Evolutionary conservation across 2,113 vertebrate genomes (phyloP).

Genomic region (Chionomys nivalis): DNA sequence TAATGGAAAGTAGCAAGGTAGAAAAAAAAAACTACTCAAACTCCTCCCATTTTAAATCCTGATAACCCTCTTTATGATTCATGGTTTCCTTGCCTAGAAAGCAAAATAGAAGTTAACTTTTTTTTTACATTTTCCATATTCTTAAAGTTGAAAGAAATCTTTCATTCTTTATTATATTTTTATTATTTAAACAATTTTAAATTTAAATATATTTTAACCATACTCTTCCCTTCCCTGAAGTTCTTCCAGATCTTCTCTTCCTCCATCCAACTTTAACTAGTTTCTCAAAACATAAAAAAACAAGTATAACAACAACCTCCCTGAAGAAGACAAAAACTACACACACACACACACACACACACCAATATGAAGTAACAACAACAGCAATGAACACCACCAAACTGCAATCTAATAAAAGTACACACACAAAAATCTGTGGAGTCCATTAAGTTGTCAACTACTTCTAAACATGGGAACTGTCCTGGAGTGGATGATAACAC

Average conservation of each 20-base stretch:
- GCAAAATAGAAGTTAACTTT: neutral
- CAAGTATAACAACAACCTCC: too few species aligned
- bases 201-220: neutral
- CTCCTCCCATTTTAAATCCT: neutral
- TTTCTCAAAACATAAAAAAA: neutral
- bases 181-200: neutral
- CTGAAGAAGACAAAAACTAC: neutral
- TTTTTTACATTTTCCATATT: neutral
- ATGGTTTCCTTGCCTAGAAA: neutral
- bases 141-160: neutral
- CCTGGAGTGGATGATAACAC: neutral
- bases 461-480: too few species aligned
- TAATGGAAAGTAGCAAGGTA: conserved; percentile 29
- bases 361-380: neutral
- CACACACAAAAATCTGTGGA: neutral
- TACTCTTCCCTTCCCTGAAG: neutral
- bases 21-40: neutral
- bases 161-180: neutral
- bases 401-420: too few species aligned
- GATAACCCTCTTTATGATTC: neutral
- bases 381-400: neutral
- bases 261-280: neutral
- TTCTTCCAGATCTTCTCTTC: neutral
- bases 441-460: neutral
- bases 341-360: neutral